These are phyloP conservation scores for Ormyrus nitidulus DNA, from an alignment of 2,888 invertebrate genomes.

Conservation along the genomic window DNA sequence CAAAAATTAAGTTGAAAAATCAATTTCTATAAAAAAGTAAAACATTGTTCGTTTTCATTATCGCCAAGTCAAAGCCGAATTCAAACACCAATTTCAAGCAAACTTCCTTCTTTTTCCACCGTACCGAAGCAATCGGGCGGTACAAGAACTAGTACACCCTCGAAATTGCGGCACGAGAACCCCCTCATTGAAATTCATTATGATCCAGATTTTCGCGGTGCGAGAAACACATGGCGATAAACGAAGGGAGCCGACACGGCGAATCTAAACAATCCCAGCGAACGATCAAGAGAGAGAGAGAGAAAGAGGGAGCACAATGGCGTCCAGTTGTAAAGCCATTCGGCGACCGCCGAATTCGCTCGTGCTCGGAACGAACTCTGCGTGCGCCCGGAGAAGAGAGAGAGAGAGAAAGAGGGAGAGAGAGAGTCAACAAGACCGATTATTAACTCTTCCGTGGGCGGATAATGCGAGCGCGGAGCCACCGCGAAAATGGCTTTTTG, in stretches of 20 bases:
- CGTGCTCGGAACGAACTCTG: neutral
- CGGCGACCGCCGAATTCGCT: neutral
- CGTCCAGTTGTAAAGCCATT: constrained; percentile 29
- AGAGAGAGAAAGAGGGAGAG: neutral
- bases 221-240: neutral
- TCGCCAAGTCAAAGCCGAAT: too few relatives aligned
- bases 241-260: neutral
- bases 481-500: constrained; percentile 23
- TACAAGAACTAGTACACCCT: too few relatives aligned
- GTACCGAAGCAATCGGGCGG: too few relatives aligned
- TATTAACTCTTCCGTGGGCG: constrained; percentile 10
- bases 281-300: neutral
- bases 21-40: too few relatives aligned
- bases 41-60: too few relatives aligned
- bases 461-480: constrained; percentile 4
- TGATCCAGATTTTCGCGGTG: neutral
- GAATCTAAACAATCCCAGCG: neutral
- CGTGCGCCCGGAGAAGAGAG: too few relatives aligned
- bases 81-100: too few relatives aligned
- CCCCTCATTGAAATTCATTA: neutral
- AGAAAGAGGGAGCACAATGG: neutral
- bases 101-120: too few relatives aligned
- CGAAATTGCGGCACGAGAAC: neutral
- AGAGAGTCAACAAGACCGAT: constrained; percentile 19
- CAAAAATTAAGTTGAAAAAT: too few relatives aligned